Evolutionary conservation across 2,113 vertebrate species (phyloP).

Genomic region (Pungitius pungitius): DNA sequence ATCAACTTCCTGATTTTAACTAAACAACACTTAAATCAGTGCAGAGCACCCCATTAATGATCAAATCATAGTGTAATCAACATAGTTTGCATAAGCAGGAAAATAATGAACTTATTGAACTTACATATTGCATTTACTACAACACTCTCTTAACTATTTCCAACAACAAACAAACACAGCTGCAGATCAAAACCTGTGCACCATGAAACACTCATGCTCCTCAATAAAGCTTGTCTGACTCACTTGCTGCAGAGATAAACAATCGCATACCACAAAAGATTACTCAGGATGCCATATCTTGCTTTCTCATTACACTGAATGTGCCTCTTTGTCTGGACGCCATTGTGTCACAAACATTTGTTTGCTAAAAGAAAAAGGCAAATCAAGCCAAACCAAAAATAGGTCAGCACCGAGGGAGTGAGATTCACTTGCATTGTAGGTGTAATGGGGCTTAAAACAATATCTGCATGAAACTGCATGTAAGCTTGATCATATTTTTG

Average conservation of each 20-base stretch:
- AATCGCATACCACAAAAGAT: constrained; percentile 22
- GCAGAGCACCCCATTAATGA: background rate
- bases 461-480: background rate
- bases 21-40: background rate
- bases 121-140: background rate
- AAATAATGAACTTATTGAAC: background rate
- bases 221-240: constrained; percentile 24
- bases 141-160: background rate
- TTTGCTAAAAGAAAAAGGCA: constrained; percentile 34
- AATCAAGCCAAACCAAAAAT: constrained; percentile 55
- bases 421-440: background rate
- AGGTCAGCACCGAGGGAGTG: constrained; percentile 45
- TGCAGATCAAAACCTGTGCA: background rate
- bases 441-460: background rate
- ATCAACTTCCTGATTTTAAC: background rate
- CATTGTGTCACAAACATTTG: constrained; percentile 49
- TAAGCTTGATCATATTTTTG: background rate
- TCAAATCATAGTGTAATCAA: background rate
- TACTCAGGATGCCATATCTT: constrained; percentile 12
- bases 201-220: background rate
- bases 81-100: background rate
- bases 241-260: constrained; percentile 10
- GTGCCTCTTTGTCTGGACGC: constrained; percentile 52
- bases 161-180: background rate
- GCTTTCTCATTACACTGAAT: constrained; percentile 50